Evolutionary conservation across 2,888 invertebrate genomes (phyloP).

Genomic region (Suillia variegata): DNA sequence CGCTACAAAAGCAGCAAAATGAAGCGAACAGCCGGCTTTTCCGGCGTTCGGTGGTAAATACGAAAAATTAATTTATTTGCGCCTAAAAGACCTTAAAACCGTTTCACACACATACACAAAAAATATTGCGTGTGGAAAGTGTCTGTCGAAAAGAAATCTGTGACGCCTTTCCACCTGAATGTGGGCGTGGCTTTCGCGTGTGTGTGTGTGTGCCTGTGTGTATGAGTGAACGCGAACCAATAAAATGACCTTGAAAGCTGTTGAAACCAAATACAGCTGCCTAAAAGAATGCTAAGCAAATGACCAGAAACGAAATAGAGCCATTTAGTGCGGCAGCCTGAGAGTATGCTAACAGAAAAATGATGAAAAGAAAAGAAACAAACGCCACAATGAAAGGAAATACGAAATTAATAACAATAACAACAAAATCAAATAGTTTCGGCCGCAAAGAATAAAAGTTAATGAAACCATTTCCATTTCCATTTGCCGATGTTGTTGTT

Average conservation of each 20-base stretch:
- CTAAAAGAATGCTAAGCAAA: background rate
- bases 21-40: too few relatives aligned
- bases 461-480: background rate
- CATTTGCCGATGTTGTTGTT: too few relatives aligned
- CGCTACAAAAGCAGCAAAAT: too few relatives aligned
- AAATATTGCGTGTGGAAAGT: background rate
- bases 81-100: too few relatives aligned
- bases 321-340: constrained; percentile 11
- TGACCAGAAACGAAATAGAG: constrained; percentile 2
- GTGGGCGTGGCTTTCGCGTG: background rate
- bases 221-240: background rate
- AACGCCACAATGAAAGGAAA: constrained; percentile 5
- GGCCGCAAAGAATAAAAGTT: background rate
- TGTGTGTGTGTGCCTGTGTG: too few relatives aligned
- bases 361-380: background rate
- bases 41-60: too few relatives aligned
- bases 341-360: constrained; percentile 4
- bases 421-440: constrained; percentile 10
- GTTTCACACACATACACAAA: too few relatives aligned
- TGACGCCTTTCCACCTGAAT: background rate
- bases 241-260: background rate
- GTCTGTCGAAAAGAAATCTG: background rate
- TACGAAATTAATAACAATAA: constrained; percentile 10
- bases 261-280: background rate
- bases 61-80: too few relatives aligned